These are phyloP conservation scores for Prionailurus viverrinus DNA, from an alignment of 2,113 vertebrate species.

Conservation along the genomic window DNA sequence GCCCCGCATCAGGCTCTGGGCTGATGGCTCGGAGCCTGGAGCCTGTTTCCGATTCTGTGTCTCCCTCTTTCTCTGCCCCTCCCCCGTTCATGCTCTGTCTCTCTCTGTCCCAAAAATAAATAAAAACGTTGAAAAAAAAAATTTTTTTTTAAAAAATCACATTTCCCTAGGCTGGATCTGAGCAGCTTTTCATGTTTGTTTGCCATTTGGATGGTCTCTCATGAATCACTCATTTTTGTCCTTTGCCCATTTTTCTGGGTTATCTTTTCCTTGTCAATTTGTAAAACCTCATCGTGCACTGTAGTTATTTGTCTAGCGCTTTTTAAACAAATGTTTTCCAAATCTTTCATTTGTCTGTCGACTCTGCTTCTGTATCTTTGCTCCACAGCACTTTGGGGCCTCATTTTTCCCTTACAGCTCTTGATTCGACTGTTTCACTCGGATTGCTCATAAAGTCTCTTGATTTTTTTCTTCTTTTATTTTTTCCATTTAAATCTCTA, in stretches of 20 bases:
- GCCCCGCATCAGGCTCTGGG: too few species aligned
- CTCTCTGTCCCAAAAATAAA: too few species aligned
- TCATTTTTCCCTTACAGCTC: neutral
- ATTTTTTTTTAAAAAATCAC: neutral
- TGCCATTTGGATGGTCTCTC: neutral
- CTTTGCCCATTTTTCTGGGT: neutral
- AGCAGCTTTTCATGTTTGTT: neutral
- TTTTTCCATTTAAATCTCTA: neutral
- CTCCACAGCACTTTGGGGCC: neutral
- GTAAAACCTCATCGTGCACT: neutral
- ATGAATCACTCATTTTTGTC: neutral
- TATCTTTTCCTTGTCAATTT: neutral
- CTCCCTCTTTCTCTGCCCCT: too few species aligned
- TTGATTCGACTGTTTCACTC: neutral
- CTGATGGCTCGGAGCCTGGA: too few species aligned
- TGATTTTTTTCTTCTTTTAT: neutral
- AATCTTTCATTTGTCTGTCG: neutral
- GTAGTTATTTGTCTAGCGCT: neutral
- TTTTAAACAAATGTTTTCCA: neutral
- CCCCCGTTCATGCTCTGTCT: too few species aligned
- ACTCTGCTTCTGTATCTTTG: neutral
- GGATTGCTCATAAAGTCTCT: neutral
- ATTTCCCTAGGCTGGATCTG: neutral
- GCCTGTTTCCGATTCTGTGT: too few species aligned
- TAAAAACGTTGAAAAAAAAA: too few species aligned